These are phyloP conservation scores for Eudyptes chrysolophus DNA, from an alignment of 2,113 vertebrate species.

Conservation along the genomic window DNA sequence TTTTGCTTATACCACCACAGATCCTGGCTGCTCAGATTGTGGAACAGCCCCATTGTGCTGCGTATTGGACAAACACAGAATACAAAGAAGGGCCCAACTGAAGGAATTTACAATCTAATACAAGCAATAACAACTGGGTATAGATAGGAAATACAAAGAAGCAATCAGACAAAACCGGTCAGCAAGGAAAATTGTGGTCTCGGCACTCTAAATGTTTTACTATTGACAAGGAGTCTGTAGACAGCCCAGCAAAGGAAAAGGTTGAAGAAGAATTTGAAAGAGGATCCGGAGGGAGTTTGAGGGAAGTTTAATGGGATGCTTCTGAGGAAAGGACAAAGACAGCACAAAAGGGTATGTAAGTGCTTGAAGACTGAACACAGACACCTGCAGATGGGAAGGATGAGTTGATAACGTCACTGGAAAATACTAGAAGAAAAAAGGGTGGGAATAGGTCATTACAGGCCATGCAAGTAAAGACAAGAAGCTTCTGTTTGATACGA, in stretches of 20 bases:
- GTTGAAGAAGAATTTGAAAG: constrained; percentile 24
- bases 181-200: not conserved
- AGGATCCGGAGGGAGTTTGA: not conserved
- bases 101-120: not conserved
- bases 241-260: constrained; percentile 1
- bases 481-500: not conserved
- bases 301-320: constrained; percentile 28
- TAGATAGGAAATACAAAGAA: not conserved
- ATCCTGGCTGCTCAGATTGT: not conserved
- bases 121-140: not conserved
- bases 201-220: not conserved
- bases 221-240: not conserved
- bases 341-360: not conserved
- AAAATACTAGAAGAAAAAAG: not conserved
- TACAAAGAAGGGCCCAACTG: not conserved
- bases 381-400: not conserved
- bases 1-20: not conserved
- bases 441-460: not conserved
- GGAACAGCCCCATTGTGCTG: not conserved
- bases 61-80: not conserved
- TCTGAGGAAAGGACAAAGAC: constrained; percentile 28
- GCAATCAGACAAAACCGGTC: not conserved
- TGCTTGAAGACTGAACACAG: not conserved
- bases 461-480: not conserved
- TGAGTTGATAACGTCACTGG: not conserved